Evolutionary conservation across 2,888 invertebrate genomes (phyloP), one percentile per base, ranked within the genome.

Genomic region (Lasius platythorax): DNA sequence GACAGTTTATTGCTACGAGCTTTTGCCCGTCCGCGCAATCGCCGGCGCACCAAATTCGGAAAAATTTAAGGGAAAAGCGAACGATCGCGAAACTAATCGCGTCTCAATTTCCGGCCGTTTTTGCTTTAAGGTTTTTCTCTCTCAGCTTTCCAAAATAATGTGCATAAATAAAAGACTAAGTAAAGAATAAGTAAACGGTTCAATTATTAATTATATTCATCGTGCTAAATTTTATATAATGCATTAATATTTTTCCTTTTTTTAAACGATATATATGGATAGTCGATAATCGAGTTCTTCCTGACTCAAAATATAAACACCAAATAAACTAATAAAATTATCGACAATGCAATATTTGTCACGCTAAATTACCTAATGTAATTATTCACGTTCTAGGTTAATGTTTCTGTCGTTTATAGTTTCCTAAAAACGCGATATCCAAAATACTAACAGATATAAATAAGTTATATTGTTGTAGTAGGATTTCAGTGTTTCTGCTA

Each of bases 1-100:
- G 79, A 81, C 79, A 73, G 61, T 81, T 73, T 81, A 81, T 81
- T 61, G 37, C 79, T 46, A 61, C 46, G 43, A 33, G 46, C 73
- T 72, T 73, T 46, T 61, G 8, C 33, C 33, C 40, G 58, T 46
- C 33, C 43, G 23, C 61, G 61, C 79, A 61, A 81, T 61, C 30
- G 79, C 33, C 43, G 23, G 43, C 8, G 33, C 18, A 37, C 79
- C 61, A 81, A 73, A 81, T 72, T 81, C 61, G 37, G 23, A 6
- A 50, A 18, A 81, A 73, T 79, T 72, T 61, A 78, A 70, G 18
- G 18, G 23, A 81, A 73, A 81, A 73, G 0, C 46, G 33, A 61
- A 61, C 79, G 28, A 23, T 81, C 33, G 46, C 2, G 37, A 73
- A 61, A 61, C 72, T 72, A 81, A 81, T 81, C 28, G 61, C 46